A percentile compares a stretch with the other conserved stretches of the same genome.
Conservation (phyloP, 37 sponge, comb jelly and placozoan genomes). For the Cliona cf. orientalis region DNA sequence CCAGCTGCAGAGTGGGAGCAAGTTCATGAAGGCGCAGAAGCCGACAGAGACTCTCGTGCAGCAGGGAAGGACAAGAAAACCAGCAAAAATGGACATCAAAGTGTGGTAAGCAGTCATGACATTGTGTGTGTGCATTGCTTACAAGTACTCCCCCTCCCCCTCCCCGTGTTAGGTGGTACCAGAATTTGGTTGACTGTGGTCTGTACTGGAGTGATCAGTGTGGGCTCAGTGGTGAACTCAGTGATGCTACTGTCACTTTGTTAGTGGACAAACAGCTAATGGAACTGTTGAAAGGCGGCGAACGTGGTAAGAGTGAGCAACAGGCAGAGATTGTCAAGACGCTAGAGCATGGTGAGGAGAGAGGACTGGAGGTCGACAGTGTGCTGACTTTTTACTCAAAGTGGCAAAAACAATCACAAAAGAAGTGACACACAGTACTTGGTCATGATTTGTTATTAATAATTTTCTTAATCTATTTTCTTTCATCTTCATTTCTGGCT, state of each 20-base stretch:
- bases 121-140: constrained; percentile 9
- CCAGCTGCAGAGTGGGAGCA: constrained; percentile 66
- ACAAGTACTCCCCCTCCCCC: background rate
- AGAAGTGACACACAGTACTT: background rate
- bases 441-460: background rate
- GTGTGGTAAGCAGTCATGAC: constrained; percentile 63
- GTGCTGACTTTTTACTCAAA: constrained; percentile 40
- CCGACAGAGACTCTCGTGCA: constrained; percentile 53
- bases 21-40: constrained; percentile 71
- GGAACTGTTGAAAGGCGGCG: constrained; percentile 7
- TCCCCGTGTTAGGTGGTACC: constrained; percentile 52
- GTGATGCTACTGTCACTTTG: constrained; percentile 51
- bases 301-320: constrained; percentile 8
- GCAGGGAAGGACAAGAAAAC: constrained; percentile 44
- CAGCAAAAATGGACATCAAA: constrained; percentile 63
- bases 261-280: constrained; percentile 53
- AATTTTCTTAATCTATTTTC: background rate
- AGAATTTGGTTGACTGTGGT: constrained; percentile 80
- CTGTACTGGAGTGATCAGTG: constrained; percentile 61
- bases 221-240: background rate
- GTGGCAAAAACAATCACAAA: constrained; percentile 36
- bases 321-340: constrained; percentile 17
- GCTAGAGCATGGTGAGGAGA: constrained; percentile 14
- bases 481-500: no score
- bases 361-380: constrained; percentile 63